These are phyloP conservation scores for Cebus imitator DNA, from an alignment of 2,113 vertebrate species.

Conservation along the genomic window DNA sequence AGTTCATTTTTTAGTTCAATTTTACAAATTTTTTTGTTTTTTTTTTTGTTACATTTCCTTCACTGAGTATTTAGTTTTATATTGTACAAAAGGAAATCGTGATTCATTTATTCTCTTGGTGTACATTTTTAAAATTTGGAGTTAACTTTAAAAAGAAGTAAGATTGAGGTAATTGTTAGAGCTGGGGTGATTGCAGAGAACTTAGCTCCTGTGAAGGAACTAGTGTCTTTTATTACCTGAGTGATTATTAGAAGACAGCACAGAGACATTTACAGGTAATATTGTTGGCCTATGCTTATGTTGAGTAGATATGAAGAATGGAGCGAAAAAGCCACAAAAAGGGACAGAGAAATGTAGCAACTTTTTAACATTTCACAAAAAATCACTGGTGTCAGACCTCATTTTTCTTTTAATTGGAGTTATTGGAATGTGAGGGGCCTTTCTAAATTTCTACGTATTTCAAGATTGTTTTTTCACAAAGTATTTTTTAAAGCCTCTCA, in stretches of 20 bases:
- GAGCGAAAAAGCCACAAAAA: background rate
- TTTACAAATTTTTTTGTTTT: background rate
- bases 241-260: background rate
- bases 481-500: background rate
- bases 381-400: background rate
- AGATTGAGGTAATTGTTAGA: background rate
- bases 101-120: background rate
- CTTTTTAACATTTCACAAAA: background rate
- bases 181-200: background rate
- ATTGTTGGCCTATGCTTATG: background rate
- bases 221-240: background rate
- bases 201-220: background rate
- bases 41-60: background rate
- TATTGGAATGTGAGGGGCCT: background rate
- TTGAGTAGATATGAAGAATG: background rate
- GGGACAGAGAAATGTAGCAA: background rate
- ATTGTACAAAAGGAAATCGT: background rate
- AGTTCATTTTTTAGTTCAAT: background rate
- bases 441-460: background rate
- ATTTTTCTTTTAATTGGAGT: background rate
- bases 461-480: background rate
- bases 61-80: background rate
- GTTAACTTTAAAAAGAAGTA: conserved; percentile 35
- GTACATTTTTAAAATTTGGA: background rate
- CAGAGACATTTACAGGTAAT: background rate